Base-by-base conservation (phyloP, 2,113 vertebrate species). In the Phylloscopus trochilus region DNA sequence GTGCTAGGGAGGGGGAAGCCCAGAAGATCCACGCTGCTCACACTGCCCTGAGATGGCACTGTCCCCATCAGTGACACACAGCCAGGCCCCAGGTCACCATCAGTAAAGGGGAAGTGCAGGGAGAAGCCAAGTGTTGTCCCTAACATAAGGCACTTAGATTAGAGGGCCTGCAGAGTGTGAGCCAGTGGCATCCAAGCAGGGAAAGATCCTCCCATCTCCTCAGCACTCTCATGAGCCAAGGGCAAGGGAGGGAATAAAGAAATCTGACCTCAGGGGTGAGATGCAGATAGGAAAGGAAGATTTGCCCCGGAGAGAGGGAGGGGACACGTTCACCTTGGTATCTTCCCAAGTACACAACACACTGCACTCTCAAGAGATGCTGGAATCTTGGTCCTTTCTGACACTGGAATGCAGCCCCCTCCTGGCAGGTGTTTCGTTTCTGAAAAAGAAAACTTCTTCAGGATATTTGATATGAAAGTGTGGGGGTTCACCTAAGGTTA, bases 281-380 rank as follows among this genome's bases (percentile, higher is more conserved):
- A 44, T 87, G 86, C 30, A 70, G 89, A 67, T 77, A 31, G 56
- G 68, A 81, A 73, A 78, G 76, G 83, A 91, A 72, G 37, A 5
- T 89, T 81, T 75, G 69, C 94, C 95, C 2, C 0, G 16, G 59
- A 86, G 94, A 89, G 76, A 88, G 64, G 92, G 86, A 94, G 52
- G 47, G 33, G 35, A 74, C 30, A 11, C 0, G 0, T 73, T 92
- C 58, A 53, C 9, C 3, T 1, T 0, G 0, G 9, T 41, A 33
- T 74, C 75, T 78, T 92, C 83, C 52, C 72, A 67, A 74, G n/a
- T 23, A 26, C 10, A 41, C 23, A 77, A 5, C 3, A 4, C 35
- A 31, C 47, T 74, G 44, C 0, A 0, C 19, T 86, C 47, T 56
- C 35, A 26, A 17, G 83, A 83, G 56, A n/a, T 74, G 63, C 85